Evolutionary conservation across 64 coral and sea anemone species (phyloP), one percentile per base, ranked within the genome.

Genomic region (Exaiptasia diaphana): DNA sequence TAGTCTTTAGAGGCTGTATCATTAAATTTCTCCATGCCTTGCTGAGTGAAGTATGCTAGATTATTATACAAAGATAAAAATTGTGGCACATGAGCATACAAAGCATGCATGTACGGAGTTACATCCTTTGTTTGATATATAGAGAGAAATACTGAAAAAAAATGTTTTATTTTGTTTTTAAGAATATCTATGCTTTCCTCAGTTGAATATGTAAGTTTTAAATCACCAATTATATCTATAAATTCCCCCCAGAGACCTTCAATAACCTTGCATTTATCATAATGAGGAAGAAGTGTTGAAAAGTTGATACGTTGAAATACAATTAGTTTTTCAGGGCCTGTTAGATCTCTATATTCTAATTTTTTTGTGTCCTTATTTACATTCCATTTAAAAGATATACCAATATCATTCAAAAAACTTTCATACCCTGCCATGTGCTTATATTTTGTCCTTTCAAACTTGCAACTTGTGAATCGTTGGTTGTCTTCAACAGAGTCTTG

Each of bases 341-440:
- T 87, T 67, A 87, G 85, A 56, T 78, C 62, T 71, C 85, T 87
- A 54, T 79, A 88, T 32, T 79, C 74, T n/a, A 79, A 32, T 39
- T 63, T 88, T 46, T 88, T 71, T 25, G 21, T 88, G 9, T 88
- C 56, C 13, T 72, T 60, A 12, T 79, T 79, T 11, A 88, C 38
- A 24, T 26, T 69, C 48, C 63, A 88, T 11, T 56, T 34, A 80
- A 79, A 88, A 2, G 74, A 45, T 31, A 79, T 79, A 33, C 31
- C 64, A 54, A 65, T 63, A 32, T 67, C 35, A 32, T 75, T 63
- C 11, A 87, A 2, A 45, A 79, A 79, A 21, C 55, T 38, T 29
- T 78, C 57, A 71, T 79, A 87, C 17, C 74, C 53, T 31, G 38
- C 48, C 85, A 88, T 80, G 67, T 88, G 85, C 69, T 80, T 88